phyloP scores from a whole-genome alignment of 2,888 invertebrate genomes.

The Lottia gigantea region DNA sequence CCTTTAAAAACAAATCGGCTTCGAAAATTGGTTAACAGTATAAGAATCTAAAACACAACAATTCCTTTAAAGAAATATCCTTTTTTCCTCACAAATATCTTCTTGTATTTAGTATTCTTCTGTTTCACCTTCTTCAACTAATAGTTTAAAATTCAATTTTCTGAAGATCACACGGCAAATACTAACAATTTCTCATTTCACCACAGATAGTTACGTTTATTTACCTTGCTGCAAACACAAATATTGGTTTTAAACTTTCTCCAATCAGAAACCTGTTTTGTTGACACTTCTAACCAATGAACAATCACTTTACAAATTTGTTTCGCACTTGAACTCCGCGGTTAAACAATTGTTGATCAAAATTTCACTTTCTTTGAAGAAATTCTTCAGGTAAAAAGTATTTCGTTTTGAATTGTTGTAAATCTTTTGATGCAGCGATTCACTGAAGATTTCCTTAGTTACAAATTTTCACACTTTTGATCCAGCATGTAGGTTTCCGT shows the following conservation, averaged over 20 bases:
- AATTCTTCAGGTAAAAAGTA: background rate
- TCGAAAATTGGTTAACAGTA: too few relatives aligned
- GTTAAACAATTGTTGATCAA: background rate
- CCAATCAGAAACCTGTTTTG: background rate
- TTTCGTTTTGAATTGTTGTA: too few relatives aligned
- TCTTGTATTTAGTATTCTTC: too few relatives aligned
- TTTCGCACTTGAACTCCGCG: background rate
- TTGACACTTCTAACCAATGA: conserved; percentile 1
- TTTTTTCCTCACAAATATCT: too few relatives aligned
- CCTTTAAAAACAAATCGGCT: too few relatives aligned
- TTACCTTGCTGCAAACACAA: too few relatives aligned
- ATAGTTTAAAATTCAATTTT: background rate
- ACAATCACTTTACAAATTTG: conserved; percentile 7
- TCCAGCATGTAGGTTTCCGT: background rate
- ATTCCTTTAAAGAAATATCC: too few relatives aligned
- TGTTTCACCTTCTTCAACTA: background rate
- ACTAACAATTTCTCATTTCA: too few relatives aligned
- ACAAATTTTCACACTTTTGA: background rate
- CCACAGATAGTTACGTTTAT: too few relatives aligned
- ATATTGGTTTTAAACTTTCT: too few relatives aligned
- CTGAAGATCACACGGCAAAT: background rate
- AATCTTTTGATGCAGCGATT: background rate
- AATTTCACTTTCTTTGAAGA: background rate
- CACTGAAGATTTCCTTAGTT: background rate
- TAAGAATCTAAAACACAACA: too few relatives aligned